Conservation (phyloP, 2,797 vertebrate species). For the Calcarius lapponicus region DNA sequence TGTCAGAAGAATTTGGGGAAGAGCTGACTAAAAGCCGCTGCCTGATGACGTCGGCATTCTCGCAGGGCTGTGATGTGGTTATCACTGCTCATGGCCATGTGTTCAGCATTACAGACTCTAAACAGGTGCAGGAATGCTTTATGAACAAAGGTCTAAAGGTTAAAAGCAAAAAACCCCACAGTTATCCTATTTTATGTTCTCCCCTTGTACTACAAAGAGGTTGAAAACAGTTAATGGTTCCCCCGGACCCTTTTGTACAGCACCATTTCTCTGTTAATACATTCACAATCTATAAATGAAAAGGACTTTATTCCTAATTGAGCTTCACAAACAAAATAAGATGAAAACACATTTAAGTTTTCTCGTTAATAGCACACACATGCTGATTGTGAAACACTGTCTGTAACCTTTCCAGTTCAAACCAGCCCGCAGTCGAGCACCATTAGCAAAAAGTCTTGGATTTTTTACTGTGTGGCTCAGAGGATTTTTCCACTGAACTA, state of each 20-base stretch:
- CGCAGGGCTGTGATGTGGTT: conserved; percentile 41
- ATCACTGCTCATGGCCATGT: conserved; percentile 33
- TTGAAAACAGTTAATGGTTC: not conserved
- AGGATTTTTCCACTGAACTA: conserved; percentile 42
- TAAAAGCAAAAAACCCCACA: conserved; percentile 56
- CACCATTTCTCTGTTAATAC: not conserved
- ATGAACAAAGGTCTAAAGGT: conserved; percentile 51
- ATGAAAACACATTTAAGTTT: conserved; percentile 48
- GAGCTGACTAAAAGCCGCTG: not conserved
- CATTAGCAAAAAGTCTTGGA: conserved; percentile 11
- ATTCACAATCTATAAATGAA: not conserved
- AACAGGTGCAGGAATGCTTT: conserved; percentile 60
- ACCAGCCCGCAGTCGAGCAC: conserved; percentile 11
- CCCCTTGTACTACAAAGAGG: conserved; percentile 35
- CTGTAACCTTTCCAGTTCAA: conserved; percentile 46
- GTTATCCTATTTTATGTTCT: conserved; percentile 53
- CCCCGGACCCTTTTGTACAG: not conserved
- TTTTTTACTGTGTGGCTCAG: conserved; percentile 42
- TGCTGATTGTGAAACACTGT: conserved; percentile 48
- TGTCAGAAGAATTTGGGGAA: conserved; percentile 27
- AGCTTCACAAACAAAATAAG: conserved; percentile 46
- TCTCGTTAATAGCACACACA: conserved; percentile 39
- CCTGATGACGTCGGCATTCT: not conserved
- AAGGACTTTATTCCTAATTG: conserved; percentile 36
- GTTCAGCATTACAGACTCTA: conserved; percentile 56